Percentiles rank a stretch among this genome's conserved stretches.
Conservation (phyloP, 2,888 invertebrate species). For the Watsonalla cultraria region DNA sequence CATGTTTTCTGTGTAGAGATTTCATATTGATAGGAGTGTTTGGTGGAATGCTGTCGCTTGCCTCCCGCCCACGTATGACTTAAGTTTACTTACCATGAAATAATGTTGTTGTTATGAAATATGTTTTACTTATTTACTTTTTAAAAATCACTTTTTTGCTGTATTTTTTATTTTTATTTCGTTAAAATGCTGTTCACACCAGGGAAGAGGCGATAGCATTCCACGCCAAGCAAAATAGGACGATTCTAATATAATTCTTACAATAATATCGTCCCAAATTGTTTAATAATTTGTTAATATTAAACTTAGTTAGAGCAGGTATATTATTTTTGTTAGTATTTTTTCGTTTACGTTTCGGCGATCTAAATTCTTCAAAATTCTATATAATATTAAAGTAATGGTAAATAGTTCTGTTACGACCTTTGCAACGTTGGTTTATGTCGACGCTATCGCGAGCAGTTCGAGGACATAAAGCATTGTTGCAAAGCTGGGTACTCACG, state of each 20-base stretch:
- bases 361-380: slow-evolving; percentile 53
- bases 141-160: slow-evolving; percentile 12
- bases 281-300: slow-evolving; percentile 72
- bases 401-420: slow-evolving; percentile 42
- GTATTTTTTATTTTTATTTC: slow-evolving; percentile 9
- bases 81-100: slow-evolving; percentile 5
- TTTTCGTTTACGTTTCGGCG: slow-evolving; percentile 61
- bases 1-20: slow-evolving; percentile 71
- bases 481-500: too few species aligned
- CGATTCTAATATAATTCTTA: slow-evolving; percentile 79
- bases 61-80: slow-evolving; percentile 8
- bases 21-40: slow-evolving; percentile 61
- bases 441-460: slow-evolving; percentile 16
- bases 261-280: slow-evolving; percentile 75
- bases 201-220: slow-evolving; percentile 46
- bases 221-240: slow-evolving; percentile 55
- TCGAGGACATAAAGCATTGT: slow-evolving; percentile 4
- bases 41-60: slow-evolving; percentile 59
- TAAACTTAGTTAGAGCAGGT: slow-evolving; percentile 61
- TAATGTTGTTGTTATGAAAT: neutral
- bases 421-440: slow-evolving; percentile 29
- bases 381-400: slow-evolving; percentile 24
- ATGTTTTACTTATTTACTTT: neutral
- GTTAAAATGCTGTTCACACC: slow-evolving; percentile 1
- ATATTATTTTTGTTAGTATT: slow-evolving; percentile 67